Conservation (phyloP, 1,140 invertebrate species). For the Cyphomyrmex costatus region DNA sequence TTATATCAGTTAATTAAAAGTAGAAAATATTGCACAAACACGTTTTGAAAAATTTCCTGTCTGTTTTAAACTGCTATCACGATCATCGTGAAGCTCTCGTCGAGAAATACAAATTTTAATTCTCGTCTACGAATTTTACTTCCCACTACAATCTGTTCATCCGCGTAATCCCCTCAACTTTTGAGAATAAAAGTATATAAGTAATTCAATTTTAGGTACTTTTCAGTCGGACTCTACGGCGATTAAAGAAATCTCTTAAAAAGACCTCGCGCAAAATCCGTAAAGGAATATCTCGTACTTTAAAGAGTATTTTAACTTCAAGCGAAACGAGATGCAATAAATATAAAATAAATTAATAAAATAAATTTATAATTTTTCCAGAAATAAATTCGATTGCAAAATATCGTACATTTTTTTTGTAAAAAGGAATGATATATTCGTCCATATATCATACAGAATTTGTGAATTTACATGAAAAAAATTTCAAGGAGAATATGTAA, state of each 20-base stretch:
- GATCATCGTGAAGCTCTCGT: background rate
- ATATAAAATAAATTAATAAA: background rate
- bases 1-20: slow-evolving; percentile 9
- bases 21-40: background rate
- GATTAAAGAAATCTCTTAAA: slow-evolving; percentile 19
- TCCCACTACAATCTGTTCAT: background rate
- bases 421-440: background rate
- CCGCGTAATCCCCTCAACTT: slow-evolving; percentile 7
- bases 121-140: slow-evolving; percentile 15
- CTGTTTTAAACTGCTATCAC: background rate
- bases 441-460: background rate
- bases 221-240: background rate
- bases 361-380: background rate
- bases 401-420: background rate
- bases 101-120: slow-evolving; percentile 12
- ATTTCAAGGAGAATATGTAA: background rate
- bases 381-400: background rate
- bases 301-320: background rate
- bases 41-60: background rate
- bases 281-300: slow-evolving; percentile 1
- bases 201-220: background rate
- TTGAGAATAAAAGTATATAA: slow-evolving; percentile 21
- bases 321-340: background rate
- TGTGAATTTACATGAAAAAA: background rate
- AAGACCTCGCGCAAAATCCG: background rate